Evolutionary conservation across 2,113 vertebrate genomes (phyloP), one percentile per base, ranked within the genome.

Genomic region (Columbina picui): DNA sequence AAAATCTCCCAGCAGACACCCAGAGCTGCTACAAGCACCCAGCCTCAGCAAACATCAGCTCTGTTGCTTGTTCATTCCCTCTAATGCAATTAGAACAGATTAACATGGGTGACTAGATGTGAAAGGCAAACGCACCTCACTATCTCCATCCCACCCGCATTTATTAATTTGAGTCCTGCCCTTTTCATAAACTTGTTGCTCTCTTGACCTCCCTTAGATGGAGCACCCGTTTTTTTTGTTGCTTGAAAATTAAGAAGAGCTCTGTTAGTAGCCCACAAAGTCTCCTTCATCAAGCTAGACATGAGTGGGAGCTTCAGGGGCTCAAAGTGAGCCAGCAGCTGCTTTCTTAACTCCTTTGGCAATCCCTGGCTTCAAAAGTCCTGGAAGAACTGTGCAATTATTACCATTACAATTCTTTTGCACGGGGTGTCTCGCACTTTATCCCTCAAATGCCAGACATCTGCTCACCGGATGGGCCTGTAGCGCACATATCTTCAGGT

Each of bases 41-140:
- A 0, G 61, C 50, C 63, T 41, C 84, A 77, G 52, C 69, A 78
- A 87, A 84, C 60, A 81, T 22, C 65, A 71, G 61, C 67, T 85
- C 67, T 30, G 27, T 32, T 47, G 90, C 65, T 34, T 0, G 20
- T 29, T 89, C 69, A 1, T 53, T 91, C 65, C 65, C 88, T 16
- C 71, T 96, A 95, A 96, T 93, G 90, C 78, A 97, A 96, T 97
- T 97, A 96, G 78, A 86, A 68, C 84, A 85, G 63, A 95, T 97
- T 97, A 96, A 65, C 82, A 95, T 53, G 96, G 92, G 94, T 97
- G 96, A 97, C 74, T 90, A 85, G 85, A 94, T 14, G 57, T 95
- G 94, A 97, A 97, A 95, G 94, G 49, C 61, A 85, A 83, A 74
- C 13, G 75, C 39, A 90, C 85, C 49, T 88, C 45, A 32, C 82